phyloP scores from a whole-genome alignment of 1,140 invertebrate genomes.

The Harlomillsia oculata region DNA sequence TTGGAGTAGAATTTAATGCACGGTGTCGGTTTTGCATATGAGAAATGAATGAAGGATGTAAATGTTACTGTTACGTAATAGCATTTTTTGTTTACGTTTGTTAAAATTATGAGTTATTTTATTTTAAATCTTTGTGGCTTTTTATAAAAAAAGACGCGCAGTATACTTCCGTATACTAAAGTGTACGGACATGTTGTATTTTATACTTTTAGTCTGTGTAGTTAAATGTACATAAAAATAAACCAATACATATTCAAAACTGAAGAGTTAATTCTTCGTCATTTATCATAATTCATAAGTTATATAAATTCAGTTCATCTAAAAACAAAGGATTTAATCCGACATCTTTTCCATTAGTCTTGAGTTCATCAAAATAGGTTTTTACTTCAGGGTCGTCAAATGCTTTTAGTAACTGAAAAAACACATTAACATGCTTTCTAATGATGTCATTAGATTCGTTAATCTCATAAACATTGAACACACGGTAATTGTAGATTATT shows the following conservation, averaged over 20 bases:
- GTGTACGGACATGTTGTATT: background rate
- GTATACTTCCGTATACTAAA: background rate
- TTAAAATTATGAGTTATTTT: background rate
- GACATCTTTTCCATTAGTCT: constrained; percentile 1
- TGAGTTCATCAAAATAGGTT: background rate
- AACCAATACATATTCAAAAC: no score
- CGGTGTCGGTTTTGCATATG: background rate
- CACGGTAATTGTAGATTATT: constrained; percentile 20
- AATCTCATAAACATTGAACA: background rate
- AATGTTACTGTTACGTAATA: background rate
- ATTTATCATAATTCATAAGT: no score
- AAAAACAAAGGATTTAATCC: no score
- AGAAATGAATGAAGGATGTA: no score
- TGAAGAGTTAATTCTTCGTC: no score
- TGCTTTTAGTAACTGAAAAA: background rate
- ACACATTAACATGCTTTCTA: background rate
- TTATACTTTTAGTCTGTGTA: no score
- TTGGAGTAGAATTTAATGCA: constrained; percentile 50
- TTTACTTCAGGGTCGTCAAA: constrained; percentile 4
- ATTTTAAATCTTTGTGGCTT: background rate
- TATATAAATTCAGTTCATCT: no score
- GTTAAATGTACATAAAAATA: no score
- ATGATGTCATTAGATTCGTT: background rate
- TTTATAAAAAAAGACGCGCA: background rate
- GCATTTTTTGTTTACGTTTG: background rate